Evolutionary conservation across 2,888 invertebrate species (phyloP).

Genomic region (Melanostoma mellinum): DNA sequence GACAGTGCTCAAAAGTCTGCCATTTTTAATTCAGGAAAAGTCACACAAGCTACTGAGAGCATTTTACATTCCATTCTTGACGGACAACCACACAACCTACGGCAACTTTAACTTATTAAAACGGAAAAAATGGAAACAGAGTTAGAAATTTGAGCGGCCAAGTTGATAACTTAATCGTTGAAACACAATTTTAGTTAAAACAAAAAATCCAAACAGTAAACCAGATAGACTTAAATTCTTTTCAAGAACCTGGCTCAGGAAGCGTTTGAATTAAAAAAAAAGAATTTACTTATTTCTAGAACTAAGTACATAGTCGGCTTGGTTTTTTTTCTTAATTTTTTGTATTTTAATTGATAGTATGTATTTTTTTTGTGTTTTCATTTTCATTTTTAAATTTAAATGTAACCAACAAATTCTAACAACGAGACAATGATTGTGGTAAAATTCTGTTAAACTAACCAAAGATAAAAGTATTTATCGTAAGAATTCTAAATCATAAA

Average conservation of each 20-base stretch:
- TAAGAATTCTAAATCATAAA: background rate
- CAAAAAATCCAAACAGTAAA: conserved; percentile 2
- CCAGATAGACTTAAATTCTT: conserved; percentile 19
- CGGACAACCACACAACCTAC: conserved; percentile 86
- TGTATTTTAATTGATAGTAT: conserved; percentile 32
- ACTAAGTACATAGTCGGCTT: conserved; percentile 23
- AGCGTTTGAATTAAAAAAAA: conserved; percentile 47
- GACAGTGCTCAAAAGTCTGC: conserved; percentile 87
- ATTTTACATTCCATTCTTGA: conserved; percentile 92
- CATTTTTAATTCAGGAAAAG: conserved; percentile 89
- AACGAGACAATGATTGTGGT: conserved; percentile 50
- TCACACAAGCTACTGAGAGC: conserved; percentile 91
- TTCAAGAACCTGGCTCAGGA: conserved; percentile 59
- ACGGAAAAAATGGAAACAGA: conserved; percentile 77
- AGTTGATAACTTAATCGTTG: background rate
- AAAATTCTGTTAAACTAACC: conserved; percentile 53
- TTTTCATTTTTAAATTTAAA: conserved; percentile 22
- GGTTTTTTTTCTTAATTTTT: conserved; percentile 1
- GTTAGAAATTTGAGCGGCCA: conserved; percentile 41
- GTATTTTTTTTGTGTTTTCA: conserved; percentile 21
- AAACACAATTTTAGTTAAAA: conserved; percentile 26
- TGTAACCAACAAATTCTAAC: conserved; percentile 16
- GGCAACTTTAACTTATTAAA: conserved; percentile 88
- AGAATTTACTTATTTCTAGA: conserved; percentile 6
- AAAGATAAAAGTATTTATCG: conserved; percentile 43